Conservation (phyloP, 2,797 vertebrate species). For the Anguilla pacifica region DNA sequence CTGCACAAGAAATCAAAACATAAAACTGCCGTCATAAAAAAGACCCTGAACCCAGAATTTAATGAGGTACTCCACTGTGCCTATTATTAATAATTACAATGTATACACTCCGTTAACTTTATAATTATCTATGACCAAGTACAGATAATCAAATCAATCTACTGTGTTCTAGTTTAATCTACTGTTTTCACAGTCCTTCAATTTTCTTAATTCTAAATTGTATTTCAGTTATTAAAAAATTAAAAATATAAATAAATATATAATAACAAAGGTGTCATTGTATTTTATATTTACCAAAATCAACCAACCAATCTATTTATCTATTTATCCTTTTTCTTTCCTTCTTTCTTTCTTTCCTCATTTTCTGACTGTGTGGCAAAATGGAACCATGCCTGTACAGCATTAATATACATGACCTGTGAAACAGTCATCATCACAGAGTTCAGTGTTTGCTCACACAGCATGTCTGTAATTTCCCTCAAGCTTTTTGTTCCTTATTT, state of each 20-base stretch:
- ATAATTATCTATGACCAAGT: conserved; percentile 17
- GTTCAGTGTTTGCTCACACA: not conserved
- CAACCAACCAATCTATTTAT: not conserved
- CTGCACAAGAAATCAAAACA: conserved; percentile 90
- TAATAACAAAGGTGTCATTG: not conserved
- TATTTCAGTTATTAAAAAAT: not conserved
- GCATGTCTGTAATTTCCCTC: conserved; percentile 19
- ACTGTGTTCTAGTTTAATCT: conserved; percentile 19
- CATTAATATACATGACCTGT: not conserved
- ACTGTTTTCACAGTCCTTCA: conserved; percentile 11
- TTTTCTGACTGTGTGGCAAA: not conserved
- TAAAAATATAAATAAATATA: not conserved
- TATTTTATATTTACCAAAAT: not conserved
- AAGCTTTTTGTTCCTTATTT: not conserved
- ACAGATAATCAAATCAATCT: conserved; percentile 26
- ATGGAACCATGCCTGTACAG: not conserved
- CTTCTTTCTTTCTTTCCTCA: not conserved
- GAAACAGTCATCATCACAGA: not conserved
- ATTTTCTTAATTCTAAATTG: not conserved
- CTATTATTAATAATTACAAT: not conserved
- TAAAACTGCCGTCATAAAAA: conserved; percentile 89
- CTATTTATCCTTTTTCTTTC: not conserved
- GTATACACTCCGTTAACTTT: not conserved
- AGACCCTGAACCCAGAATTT: conserved; percentile 90
- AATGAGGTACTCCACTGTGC: conserved; percentile 77